Conservation (phyloP, 2,888 invertebrate genomes). For the Drosophila mercatorum region DNA sequence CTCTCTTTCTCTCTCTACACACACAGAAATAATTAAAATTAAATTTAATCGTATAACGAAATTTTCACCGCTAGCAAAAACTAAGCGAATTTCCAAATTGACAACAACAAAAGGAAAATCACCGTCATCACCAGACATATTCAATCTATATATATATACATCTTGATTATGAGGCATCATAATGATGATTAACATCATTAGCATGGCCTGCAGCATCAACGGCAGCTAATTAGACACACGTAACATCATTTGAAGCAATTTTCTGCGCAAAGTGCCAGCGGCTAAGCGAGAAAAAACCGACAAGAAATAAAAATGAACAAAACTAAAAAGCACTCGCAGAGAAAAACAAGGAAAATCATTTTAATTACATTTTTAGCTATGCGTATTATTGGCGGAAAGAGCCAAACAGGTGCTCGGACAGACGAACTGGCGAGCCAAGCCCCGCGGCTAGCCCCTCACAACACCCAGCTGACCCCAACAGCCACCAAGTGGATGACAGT, state of each 20-base stretch:
- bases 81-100: slow-evolving; percentile 43
- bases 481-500: slow-evolving; percentile 5
- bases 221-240: slow-evolving; percentile 61
- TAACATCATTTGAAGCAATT: slow-evolving; percentile 53
- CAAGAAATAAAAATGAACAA: slow-evolving; percentile 17
- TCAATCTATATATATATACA: slow-evolving; percentile 4
- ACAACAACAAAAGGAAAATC: slow-evolving; percentile 34
- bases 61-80: slow-evolving; percentile 19
- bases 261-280: slow-evolving; percentile 34
- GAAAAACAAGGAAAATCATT: slow-evolving; percentile 43
- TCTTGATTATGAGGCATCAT: slow-evolving; percentile 15
- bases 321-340: slow-evolving; percentile 26
- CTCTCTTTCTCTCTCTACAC: background rate
- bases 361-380: slow-evolving; percentile 63
- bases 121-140: slow-evolving; percentile 17
- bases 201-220: slow-evolving; percentile 25
- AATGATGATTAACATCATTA: slow-evolving; percentile 35
- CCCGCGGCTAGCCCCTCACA: background rate
- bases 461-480: background rate
- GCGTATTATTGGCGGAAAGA: slow-evolving; percentile 43
- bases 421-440: slow-evolving; percentile 26
- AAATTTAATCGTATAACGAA: slow-evolving; percentile 27
- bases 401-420: slow-evolving; percentile 53
- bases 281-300: slow-evolving; percentile 22
- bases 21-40: slow-evolving; percentile 22